phyloP scores from a whole-genome alignment of 2,113 vertebrate species.

The Aspiorhynchus laticeps region DNA sequence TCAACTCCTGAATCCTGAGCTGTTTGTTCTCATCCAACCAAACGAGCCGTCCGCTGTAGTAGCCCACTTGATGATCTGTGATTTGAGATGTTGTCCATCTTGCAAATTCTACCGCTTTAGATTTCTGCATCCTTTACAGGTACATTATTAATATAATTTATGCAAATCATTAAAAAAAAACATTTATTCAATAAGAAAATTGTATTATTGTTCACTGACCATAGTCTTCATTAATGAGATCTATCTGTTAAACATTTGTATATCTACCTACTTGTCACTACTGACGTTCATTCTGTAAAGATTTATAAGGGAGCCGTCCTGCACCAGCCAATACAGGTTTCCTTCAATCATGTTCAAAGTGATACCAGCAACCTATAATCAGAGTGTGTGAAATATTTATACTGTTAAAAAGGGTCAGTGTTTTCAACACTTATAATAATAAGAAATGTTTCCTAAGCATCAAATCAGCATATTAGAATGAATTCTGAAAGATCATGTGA shows the following conservation, averaged over 20 bases:
- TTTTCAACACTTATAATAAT: background rate
- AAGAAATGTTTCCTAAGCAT: background rate
- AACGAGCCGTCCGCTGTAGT: constrained; percentile 75
- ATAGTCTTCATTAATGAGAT: background rate
- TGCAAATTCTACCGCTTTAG: constrained; percentile 17
- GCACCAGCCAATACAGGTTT: constrained; percentile 78
- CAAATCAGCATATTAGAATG: background rate
- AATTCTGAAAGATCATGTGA: background rate
- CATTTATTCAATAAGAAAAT: background rate
- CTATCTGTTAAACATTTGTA: background rate
- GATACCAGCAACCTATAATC: constrained; percentile 71
- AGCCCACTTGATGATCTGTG: constrained; percentile 66
- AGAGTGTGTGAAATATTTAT: constrained; percentile 10
- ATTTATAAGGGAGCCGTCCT: constrained; percentile 69
- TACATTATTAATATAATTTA: background rate
- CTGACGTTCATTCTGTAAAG: constrained; percentile 67
- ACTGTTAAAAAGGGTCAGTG: background rate
- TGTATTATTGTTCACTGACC: background rate
- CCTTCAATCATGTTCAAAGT: constrained; percentile 69
- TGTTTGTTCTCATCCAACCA: constrained; percentile 74
- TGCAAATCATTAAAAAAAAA: background rate
- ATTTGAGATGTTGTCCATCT: constrained; percentile 75
- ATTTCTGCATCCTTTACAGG: background rate
- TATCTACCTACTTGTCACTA: constrained; percentile 58
- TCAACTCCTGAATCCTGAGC: constrained; percentile 76